Evolutionary conservation across 2,888 invertebrate species (phyloP).

Genomic region (Luperina nickerlii): DNA sequence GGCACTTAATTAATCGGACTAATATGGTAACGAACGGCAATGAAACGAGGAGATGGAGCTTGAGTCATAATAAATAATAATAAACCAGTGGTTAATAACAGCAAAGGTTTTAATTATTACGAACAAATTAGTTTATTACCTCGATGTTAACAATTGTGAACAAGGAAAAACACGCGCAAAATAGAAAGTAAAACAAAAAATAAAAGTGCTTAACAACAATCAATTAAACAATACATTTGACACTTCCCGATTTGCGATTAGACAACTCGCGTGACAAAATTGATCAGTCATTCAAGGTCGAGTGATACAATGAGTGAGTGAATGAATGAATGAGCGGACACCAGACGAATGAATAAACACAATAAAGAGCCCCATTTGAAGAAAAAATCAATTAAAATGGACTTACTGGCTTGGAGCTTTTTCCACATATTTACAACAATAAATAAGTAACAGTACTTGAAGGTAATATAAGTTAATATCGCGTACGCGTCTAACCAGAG

Average conservation of each 20-base stretch:
- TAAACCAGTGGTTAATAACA: conserved; percentile 13
- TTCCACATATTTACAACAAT: conserved; percentile 69
- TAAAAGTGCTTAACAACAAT: conserved; percentile 26
- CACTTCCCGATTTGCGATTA: conserved; percentile 52
- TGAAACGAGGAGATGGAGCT: conserved; percentile 21
- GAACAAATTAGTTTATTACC: conserved; percentile 25
- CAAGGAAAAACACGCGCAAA: conserved; percentile 26
- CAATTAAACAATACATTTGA: conserved; percentile 36
- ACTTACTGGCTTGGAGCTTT: conserved; percentile 77
- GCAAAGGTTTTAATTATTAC: conserved; percentile 38
- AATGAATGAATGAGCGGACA: conserved; percentile 43
- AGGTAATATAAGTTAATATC: conserved; percentile 44
- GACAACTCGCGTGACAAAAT: conserved; percentile 44
- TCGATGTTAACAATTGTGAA: conserved; percentile 12
- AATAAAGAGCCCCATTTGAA: conserved; percentile 29
- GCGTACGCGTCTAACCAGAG: conserved; percentile 70
- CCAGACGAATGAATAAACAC: conserved; percentile 46
- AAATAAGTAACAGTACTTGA: conserved; percentile 31
- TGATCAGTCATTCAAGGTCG: conserved; percentile 55
- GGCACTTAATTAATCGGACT: background rate
- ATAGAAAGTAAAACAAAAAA: conserved; percentile 50
- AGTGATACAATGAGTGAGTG: conserved; percentile 29
- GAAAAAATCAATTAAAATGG: conserved; percentile 49
- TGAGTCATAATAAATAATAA: conserved; percentile 28
- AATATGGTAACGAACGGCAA: conserved; percentile 14